Conservation (phyloP, 2,797 vertebrate species). For the Capromys pilorides region DNA sequence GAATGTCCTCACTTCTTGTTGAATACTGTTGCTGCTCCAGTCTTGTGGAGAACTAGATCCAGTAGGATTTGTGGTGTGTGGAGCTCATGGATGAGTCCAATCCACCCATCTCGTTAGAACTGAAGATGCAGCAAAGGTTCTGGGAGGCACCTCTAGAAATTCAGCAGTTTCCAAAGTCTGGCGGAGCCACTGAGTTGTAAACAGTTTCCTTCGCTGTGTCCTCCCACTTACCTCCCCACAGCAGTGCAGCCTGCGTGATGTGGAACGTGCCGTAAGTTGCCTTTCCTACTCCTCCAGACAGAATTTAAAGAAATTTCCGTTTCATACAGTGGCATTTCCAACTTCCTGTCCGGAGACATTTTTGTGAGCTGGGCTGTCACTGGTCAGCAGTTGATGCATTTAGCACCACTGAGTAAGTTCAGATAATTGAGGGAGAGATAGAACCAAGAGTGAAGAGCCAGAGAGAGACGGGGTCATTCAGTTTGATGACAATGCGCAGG, state of each 20-base stretch:
- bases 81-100: fast-evolving
- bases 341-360: neutral
- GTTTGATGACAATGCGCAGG: neutral
- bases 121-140: neutral
- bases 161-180: neutral
- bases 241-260: neutral
- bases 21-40: neutral
- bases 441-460: neutral
- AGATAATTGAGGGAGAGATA: fast-evolving
- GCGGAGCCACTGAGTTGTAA: neutral
- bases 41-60: neutral
- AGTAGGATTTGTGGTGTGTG: neutral
- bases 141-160: neutral
- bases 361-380: neutral
- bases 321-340: fast-evolving
- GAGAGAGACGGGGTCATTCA: fast-evolving
- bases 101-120: neutral
- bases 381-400: neutral
- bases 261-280: neutral
- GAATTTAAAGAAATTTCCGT: neutral
- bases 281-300: neutral
- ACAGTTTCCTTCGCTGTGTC: neutral
- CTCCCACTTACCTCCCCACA: neutral
- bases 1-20: fast-evolving
- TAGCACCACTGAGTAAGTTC: too few species aligned